These are phyloP conservation scores for Sebastolobus alascanus DNA, from an alignment of 2,797 vertebrate genomes.

Conservation along the genomic window DNA sequence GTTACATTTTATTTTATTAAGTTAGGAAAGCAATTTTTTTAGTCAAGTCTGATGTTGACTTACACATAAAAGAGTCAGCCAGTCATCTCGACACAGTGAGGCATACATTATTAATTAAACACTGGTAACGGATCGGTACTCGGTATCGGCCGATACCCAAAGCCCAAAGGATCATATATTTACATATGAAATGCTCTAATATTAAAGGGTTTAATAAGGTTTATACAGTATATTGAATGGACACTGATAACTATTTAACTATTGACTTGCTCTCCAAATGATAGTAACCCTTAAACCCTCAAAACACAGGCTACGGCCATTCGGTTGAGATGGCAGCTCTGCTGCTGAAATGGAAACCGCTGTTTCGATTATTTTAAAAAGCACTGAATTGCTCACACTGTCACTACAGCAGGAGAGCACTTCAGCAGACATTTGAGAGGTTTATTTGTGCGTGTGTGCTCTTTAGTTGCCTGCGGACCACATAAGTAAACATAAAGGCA, in stretches of 20 bases:
- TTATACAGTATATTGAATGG: background rate
- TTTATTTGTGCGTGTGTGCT: background rate
- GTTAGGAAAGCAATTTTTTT: too few relatives aligned
- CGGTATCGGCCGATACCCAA: too few relatives aligned
- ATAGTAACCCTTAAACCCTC: background rate
- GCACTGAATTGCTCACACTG: constrained; percentile 19
- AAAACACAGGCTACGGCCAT: background rate
- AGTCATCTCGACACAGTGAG: too few relatives aligned
- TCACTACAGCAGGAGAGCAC: constrained; percentile 6
- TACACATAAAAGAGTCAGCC: too few relatives aligned
- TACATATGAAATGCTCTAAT: background rate
- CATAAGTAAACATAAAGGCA: constrained; percentile 1
- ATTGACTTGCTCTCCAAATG: background rate
- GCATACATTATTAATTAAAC: too few relatives aligned
- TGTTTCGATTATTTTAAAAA: constrained; percentile 30
- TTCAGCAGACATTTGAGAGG: constrained; percentile 19
- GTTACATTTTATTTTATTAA: too few relatives aligned
- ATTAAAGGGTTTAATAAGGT: background rate
- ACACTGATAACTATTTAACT: background rate
- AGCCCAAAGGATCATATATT: background rate
- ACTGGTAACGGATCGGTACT: too few relatives aligned
- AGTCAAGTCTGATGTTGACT: too few relatives aligned
- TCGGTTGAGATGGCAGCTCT: constrained; percentile 9
- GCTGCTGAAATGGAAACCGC: constrained; percentile 16
- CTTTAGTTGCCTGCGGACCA: constrained; percentile 2